Conservation (phyloP, 2,113 vertebrate genomes). For the Dermatemys mawii region DNA sequence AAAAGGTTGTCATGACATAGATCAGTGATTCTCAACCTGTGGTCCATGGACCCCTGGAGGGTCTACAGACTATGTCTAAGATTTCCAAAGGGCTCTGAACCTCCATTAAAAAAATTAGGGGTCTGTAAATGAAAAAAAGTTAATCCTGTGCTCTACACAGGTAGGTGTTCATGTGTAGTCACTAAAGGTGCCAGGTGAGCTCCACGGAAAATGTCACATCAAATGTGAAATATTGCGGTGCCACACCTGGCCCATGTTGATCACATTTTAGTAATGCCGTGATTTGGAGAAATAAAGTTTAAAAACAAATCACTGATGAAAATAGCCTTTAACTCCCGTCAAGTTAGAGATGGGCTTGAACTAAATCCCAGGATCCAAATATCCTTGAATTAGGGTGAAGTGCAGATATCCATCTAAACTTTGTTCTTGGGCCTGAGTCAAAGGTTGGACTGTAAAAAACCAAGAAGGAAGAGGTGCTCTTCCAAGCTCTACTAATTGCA, state of each 20-base stretch:
- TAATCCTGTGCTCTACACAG: background rate
- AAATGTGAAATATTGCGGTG: background rate
- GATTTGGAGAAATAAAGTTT: background rate
- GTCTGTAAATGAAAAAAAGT: too few relatives aligned
- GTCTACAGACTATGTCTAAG: too few relatives aligned
- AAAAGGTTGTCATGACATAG: too few relatives aligned
- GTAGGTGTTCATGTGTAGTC: background rate
- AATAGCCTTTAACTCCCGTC: background rate
- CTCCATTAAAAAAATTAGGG: too few relatives aligned
- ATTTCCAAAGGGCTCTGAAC: too few relatives aligned
- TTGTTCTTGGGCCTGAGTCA: background rate
- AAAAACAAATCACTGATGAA: background rate
- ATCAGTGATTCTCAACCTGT: too few relatives aligned
- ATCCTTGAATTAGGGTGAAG: rapidly evolving
- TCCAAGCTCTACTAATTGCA: background rate
- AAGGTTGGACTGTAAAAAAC: background rate
- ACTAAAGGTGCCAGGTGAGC: background rate
- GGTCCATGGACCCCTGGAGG: too few relatives aligned
- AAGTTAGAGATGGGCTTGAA: background rate
- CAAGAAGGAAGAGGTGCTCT: background rate
- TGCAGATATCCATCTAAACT: background rate
- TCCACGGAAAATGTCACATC: background rate
- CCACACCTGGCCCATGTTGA: background rate
- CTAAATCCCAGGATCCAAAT: background rate
- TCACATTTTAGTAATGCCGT: background rate